phyloP scores from a whole-genome alignment of 2,888 invertebrate species.

The Orchestes rusci region DNA sequence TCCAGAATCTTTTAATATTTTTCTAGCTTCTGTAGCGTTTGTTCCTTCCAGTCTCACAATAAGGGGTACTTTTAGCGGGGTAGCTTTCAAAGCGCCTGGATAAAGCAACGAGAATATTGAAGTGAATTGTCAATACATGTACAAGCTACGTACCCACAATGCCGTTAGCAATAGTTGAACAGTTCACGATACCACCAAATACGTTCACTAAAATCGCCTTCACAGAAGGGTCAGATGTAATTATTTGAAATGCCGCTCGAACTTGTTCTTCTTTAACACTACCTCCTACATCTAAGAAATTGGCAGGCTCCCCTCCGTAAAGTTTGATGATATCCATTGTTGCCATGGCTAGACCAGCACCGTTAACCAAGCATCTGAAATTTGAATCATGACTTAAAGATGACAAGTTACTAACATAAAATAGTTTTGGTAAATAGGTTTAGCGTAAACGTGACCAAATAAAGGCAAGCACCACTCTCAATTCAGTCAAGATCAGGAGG shows the following conservation, averaged over 20 bases:
- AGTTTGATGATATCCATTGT: conserved; percentile 99
- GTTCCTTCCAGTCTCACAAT: conserved; percentile 95
- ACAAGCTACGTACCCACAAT: conserved; percentile 70
- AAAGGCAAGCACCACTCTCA: too few species aligned
- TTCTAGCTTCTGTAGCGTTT: conserved; percentile 77
- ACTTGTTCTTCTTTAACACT: conserved; percentile 93
- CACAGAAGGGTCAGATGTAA: conserved; percentile 81
- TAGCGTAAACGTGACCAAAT: too few species aligned
- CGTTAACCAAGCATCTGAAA: conserved; percentile 75
- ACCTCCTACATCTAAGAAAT: conserved; percentile 97
- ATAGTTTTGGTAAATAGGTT: too few species aligned
- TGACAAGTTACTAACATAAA: too few species aligned
- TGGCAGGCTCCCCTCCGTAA: conserved; percentile 94
- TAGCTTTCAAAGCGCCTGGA: conserved; percentile 61
- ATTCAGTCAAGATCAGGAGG: too few species aligned
- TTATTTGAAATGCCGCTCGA: conserved; percentile 82
- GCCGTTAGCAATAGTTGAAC: conserved; percentile 93
- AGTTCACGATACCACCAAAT: conserved; percentile 98
- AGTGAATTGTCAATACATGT: too few species aligned
- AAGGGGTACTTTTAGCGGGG: conserved; percentile 76
- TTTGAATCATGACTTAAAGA: too few species aligned
- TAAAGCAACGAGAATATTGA: too few species aligned
- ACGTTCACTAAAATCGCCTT: conserved; percentile 96
- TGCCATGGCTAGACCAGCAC: conserved; percentile 99
- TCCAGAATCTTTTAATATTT: conserved; percentile 75